These are phyloP conservation scores for Chrysotoxum bicinctum DNA, from an alignment of 2,888 invertebrate species.

Conservation along the genomic window DNA sequence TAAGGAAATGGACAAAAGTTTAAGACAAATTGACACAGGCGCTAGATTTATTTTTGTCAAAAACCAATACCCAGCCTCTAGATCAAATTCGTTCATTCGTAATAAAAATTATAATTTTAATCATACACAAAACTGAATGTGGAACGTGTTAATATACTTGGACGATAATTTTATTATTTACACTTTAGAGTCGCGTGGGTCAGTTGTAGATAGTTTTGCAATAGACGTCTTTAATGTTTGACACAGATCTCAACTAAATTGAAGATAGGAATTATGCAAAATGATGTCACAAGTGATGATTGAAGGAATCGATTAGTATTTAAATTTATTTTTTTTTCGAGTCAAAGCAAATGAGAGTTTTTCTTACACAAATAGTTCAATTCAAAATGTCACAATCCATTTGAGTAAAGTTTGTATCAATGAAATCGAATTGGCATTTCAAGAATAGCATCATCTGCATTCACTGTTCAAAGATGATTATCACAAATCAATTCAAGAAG, in stretches of 20 bases:
- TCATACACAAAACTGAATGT: constrained; percentile 4
- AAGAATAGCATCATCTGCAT: too few species aligned
- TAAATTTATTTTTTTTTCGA: not conserved
- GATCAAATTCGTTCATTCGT: not conserved
- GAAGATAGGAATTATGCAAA: not conserved
- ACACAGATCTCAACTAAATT: constrained; percentile 6
- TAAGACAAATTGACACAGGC: too few species aligned
- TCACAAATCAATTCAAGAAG: too few species aligned
- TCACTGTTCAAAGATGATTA: too few species aligned
- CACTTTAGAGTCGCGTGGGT: constrained; percentile 14
- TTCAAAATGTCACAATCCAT: not conserved
- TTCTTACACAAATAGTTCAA: not conserved
- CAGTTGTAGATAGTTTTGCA: not conserved
- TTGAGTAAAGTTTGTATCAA: not conserved
- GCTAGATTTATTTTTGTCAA: not conserved
- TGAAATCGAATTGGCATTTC: too few species aligned
- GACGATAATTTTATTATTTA: constrained; percentile 14
- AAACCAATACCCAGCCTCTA: not conserved
- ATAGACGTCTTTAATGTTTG: not conserved
- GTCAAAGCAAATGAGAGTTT: not conserved
- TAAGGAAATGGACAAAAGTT: too few species aligned
- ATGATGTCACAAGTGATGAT: constrained; percentile 32
- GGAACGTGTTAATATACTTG: constrained; percentile 17
- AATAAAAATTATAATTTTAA: constrained; percentile 2
- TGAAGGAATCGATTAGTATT: not conserved